Conservation (phyloP, 2,888 invertebrate species). For the Augiades crinisus region DNA sequence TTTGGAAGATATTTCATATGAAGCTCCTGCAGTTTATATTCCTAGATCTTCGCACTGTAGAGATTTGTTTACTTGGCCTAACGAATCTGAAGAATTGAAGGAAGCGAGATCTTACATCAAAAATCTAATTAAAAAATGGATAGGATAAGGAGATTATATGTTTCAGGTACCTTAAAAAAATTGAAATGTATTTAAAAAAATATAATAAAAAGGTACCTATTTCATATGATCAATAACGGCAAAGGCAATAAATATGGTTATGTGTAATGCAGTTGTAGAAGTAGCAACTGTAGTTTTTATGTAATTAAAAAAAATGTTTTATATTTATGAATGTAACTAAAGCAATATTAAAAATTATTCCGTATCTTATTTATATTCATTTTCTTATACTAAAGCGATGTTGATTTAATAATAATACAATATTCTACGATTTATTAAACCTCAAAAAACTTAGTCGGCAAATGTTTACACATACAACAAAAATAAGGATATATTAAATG, state of each 20-base stretch:
- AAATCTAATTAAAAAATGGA: constrained; percentile 63
- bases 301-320: too few relatives aligned
- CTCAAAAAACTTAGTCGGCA: too few relatives aligned
- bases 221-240: too few relatives aligned
- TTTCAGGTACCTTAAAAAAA: neutral
- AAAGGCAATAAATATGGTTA: too few relatives aligned
- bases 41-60: constrained; percentile 56
- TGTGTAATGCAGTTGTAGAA: too few relatives aligned
- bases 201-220: too few relatives aligned
- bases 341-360: constrained; percentile 55
- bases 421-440: constrained; percentile 13
- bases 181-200: neutral
- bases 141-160: constrained; percentile 46
- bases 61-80: constrained; percentile 51
- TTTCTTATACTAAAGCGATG: constrained; percentile 67
- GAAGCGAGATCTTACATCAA: constrained; percentile 56
- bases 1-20: constrained; percentile 60
- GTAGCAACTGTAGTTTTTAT: too few relatives aligned
- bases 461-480: too few relatives aligned
- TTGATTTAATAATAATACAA: constrained; percentile 44
- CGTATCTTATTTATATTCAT: constrained; percentile 70
- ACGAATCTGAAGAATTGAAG: constrained; percentile 58
- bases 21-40: constrained; percentile 60
- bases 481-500: too few relatives aligned
- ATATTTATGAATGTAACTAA: too few relatives aligned